Evolutionary conservation across 2,113 vertebrate species (phyloP).

Genomic region (Leiothrix lutea): DNA sequence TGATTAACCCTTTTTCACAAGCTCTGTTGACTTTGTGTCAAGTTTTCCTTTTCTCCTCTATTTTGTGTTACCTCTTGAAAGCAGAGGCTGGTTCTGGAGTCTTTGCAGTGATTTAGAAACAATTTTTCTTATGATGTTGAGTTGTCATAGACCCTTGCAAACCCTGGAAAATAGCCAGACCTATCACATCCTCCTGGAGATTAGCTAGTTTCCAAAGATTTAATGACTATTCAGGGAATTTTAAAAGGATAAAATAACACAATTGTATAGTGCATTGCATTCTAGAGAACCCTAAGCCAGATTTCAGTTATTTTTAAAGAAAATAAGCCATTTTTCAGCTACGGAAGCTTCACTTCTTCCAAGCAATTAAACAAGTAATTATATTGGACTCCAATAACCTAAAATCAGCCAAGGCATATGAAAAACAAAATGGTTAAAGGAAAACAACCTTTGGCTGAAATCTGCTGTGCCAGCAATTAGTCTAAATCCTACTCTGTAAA

Average conservation of each 20-base stretch:
- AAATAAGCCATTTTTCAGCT: slow-evolving; percentile 46
- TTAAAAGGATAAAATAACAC: slow-evolving; percentile 39
- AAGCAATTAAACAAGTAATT: slow-evolving; percentile 59
- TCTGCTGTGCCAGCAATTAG: slow-evolving; percentile 51
- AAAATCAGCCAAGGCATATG: slow-evolving; percentile 36
- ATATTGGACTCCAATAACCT: slow-evolving; percentile 47
- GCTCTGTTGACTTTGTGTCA: fast-evolving
- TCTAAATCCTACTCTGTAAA: slow-evolving; percentile 60
- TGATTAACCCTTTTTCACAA: background rate
- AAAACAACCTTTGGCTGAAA: slow-evolving; percentile 65
- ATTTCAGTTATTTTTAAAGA: slow-evolving; percentile 51
- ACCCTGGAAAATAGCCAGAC: background rate
- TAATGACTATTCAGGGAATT: slow-evolving; percentile 27
- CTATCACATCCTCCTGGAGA: background rate
- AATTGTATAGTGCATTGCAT: background rate
- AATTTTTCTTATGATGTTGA: background rate
- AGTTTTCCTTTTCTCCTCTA: background rate
- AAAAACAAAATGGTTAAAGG: slow-evolving; percentile 63
- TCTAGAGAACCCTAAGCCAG: slow-evolving; percentile 5
- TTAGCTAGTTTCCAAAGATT: slow-evolving; percentile 32
- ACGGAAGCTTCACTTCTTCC: slow-evolving; percentile 36
- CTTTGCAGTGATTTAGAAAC: background rate
- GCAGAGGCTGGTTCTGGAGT: background rate
- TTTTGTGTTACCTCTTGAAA: background rate
- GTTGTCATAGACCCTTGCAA: background rate